Conservation (phyloP, 2,888 invertebrate species). For the Eucera pruinosa region DNA sequence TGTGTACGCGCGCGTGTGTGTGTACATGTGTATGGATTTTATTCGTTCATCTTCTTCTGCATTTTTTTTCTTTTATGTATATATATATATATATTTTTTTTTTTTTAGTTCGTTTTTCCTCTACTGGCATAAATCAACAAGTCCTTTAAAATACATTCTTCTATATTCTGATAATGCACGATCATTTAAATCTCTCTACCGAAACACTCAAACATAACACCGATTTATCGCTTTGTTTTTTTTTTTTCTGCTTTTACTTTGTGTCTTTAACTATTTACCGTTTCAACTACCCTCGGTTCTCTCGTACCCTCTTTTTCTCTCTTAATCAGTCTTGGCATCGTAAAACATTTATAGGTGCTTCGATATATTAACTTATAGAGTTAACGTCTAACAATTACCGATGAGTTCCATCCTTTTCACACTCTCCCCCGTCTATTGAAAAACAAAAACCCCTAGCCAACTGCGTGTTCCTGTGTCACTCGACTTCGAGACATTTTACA, state of each 20-base stretch:
- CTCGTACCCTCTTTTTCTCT: not conserved
- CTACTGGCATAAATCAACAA: slow-evolving; percentile 83
- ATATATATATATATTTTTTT: slow-evolving; percentile 3
- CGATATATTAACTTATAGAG: slow-evolving; percentile 64
- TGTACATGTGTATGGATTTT: slow-evolving; percentile 3
- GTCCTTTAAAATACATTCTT: slow-evolving; percentile 82
- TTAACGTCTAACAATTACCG: slow-evolving; percentile 61
- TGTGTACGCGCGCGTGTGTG: slow-evolving; percentile 23
- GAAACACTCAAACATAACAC: slow-evolving; percentile 84
- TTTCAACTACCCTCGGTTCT: slow-evolving; percentile 2
- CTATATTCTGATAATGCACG: slow-evolving; percentile 80
- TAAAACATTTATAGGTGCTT: slow-evolving; percentile 71
- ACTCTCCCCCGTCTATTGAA: slow-evolving; percentile 7
- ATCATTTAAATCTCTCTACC: slow-evolving; percentile 82
- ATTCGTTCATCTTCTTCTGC: not conserved
- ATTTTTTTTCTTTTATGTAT: slow-evolving; percentile 1
- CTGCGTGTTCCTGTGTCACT: not conserved
- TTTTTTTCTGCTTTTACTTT: slow-evolving; percentile 23
- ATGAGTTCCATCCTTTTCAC: slow-evolving; percentile 27
- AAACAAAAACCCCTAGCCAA: too few species aligned
- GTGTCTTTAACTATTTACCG: slow-evolving; percentile 14
- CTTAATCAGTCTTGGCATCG: slow-evolving; percentile 80
- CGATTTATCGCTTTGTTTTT: slow-evolving; percentile 72
- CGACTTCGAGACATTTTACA: not conserved
- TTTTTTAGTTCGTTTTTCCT: slow-evolving; percentile 23